Percentiles rank a stretch among this genome's conserved stretches.
These are phyloP conservation scores for Channallabes apus DNA, from an alignment of 2,797 vertebrate species.

Conservation along the genomic window DNA sequence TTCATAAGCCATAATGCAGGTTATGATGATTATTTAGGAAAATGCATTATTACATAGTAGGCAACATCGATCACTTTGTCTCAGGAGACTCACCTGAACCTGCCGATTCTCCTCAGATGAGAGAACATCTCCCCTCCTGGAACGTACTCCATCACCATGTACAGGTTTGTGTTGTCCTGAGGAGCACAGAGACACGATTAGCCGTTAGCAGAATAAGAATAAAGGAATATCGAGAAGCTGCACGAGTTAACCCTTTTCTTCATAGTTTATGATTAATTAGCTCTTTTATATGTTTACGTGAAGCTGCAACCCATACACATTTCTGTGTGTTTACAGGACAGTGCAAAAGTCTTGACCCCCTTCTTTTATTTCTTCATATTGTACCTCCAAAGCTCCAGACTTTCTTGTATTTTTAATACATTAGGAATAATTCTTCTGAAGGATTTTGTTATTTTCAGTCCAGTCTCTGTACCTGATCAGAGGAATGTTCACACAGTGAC, in stretches of 20 bases:
- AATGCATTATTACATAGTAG: not conserved
- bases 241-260: not conserved
- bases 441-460: no score
- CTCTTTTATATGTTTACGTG: not conserved
- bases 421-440: no score
- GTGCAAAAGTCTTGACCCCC: no score
- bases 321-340: no score
- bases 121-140: constrained; percentile 95
- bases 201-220: not conserved
- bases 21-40: not conserved
- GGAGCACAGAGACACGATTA: constrained; percentile 12
- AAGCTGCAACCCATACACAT: not conserved
- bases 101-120: constrained; percentile 89
- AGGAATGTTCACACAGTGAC: no score
- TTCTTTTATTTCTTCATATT: no score
- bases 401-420: no score
- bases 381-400: no score
- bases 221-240: not conserved
- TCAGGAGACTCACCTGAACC: constrained; percentile 81
- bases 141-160: constrained; percentile 96
- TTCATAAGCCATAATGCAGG: not conserved
- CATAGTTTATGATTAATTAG: not conserved
- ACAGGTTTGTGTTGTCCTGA: constrained; percentile 91
- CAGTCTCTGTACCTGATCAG: no score
- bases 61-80: not conserved